Evolutionary conservation across 2,113 vertebrate genomes (phyloP).

Genomic region (Potamarius usumacintae): DNA sequence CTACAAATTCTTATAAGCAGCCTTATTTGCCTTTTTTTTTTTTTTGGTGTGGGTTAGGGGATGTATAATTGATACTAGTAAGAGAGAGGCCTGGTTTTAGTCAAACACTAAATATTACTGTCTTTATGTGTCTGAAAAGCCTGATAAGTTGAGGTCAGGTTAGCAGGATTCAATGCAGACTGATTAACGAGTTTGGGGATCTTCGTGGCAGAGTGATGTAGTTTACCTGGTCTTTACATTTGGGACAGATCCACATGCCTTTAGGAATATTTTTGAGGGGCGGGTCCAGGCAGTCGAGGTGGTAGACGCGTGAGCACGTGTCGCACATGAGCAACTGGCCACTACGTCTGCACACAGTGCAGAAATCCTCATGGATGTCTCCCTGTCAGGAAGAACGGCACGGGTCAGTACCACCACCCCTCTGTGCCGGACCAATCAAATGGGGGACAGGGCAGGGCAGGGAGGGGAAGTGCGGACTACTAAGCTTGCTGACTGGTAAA

Average conservation of each 20-base stretch:
- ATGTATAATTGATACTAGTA: conserved; percentile 13
- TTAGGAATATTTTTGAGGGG: conserved; percentile 99
- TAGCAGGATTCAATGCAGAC: conserved; percentile 46
- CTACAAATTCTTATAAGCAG: conserved; percentile 74
- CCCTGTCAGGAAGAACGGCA: conserved; percentile 87
- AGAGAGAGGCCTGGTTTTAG: conserved; percentile 41
- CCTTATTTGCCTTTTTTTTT: conserved; percentile 55
- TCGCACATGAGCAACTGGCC: conserved; percentile 99
- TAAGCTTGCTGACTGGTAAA: conserved; percentile 18
- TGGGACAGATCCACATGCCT: conserved; percentile 99
- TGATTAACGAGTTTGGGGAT: conserved; percentile 27
- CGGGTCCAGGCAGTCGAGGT: conserved; percentile 98
- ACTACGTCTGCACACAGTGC: conserved; percentile 98
- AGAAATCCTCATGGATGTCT: conserved; percentile 99
- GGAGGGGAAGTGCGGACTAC: conserved; percentile 53
- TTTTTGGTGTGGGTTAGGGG: conserved; percentile 5
- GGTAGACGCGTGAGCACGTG: conserved; percentile 98
- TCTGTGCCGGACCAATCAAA: conserved; percentile 61
- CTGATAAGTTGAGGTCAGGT: conserved; percentile 16
- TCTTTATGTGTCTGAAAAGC: conserved; percentile 21
- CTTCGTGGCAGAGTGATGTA: conserved; percentile 44
- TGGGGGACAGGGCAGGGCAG: conserved; percentile 51
- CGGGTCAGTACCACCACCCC: conserved; percentile 74
- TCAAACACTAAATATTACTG: conserved; percentile 22
- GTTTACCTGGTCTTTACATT: conserved; percentile 99